Evolutionary conservation across 2,113 vertebrate species (phyloP).

Genomic region (Gavia stellata): DNA sequence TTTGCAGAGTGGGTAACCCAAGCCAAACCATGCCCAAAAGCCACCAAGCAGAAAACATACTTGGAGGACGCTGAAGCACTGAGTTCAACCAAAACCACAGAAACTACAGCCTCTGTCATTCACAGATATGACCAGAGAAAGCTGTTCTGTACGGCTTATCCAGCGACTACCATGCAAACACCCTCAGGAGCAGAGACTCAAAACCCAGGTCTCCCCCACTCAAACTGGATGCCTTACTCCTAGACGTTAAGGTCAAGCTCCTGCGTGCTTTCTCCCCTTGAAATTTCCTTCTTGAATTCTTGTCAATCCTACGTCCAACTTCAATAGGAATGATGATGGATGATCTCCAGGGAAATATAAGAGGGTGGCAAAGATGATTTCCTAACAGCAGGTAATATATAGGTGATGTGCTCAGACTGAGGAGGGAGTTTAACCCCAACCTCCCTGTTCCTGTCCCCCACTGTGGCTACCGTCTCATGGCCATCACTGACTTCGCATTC

Average conservation of each 20-base stretch:
- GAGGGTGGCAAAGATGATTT: background rate
- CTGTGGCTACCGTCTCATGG: background rate
- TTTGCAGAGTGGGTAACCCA: background rate
- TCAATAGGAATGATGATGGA: background rate
- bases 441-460: background rate
- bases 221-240: background rate
- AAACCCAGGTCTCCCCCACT: background rate
- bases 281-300: background rate
- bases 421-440: background rate
- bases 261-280: background rate
- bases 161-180: background rate
- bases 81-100: background rate
- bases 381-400: background rate
- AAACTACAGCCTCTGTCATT: background rate
- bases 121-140: background rate
- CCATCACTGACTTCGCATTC: fast-evolving
- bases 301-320: background rate
- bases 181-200: background rate
- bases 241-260: background rate
- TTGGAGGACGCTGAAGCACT: background rate
- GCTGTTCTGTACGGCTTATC: background rate
- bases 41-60: background rate
- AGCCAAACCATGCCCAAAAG: background rate
- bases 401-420: background rate
- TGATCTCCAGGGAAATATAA: background rate